Percentiles rank a stretch among this genome's conserved stretches.
Conservation (phyloP, 2,113 vertebrate genomes). For the Callopanchax toddi region DNA sequence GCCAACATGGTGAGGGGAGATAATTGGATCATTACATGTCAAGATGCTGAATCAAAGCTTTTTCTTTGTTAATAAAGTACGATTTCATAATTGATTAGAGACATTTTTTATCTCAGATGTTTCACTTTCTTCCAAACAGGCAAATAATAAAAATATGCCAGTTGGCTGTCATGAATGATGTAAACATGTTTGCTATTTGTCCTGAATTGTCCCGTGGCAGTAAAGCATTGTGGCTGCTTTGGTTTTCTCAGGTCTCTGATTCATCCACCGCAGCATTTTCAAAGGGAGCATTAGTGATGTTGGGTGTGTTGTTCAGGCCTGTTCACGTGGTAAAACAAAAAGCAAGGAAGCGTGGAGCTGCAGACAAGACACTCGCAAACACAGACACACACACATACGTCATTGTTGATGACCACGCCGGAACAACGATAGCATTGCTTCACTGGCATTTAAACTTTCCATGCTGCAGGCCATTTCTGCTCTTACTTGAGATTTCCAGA, state of each 20-base stretch:
- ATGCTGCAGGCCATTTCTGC: too few relatives aligned
- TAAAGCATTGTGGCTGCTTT: slow-evolving; percentile 38
- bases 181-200: slow-evolving; percentile 28
- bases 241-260: slow-evolving; percentile 30
- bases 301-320: slow-evolving; percentile 50
- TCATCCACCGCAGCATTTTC: slow-evolving; percentile 23
- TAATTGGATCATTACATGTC: slow-evolving; percentile 57
- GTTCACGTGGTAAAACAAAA: slow-evolving; percentile 53
- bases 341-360: slow-evolving; percentile 49
- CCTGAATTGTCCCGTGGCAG: slow-evolving; percentile 36
- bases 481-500: slow-evolving; percentile 22
- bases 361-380: slow-evolving; percentile 39
- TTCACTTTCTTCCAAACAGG: neutral
- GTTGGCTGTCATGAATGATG: slow-evolving; percentile 30
- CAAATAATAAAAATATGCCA: slow-evolving; percentile 6
- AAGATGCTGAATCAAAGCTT: slow-evolving; percentile 37
- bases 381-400: slow-evolving; percentile 31
- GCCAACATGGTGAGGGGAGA: slow-evolving; percentile 1
- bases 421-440: slow-evolving; percentile 20
- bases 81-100: too few relatives aligned
- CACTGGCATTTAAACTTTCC: too few relatives aligned
- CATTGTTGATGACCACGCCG: slow-evolving; percentile 44
- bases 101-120: neutral
- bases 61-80: too few relatives aligned
- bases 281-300: slow-evolving; percentile 24